phyloP scores from a whole-genome alignment of 2,797 vertebrate species.

The Caiman crocodilus region DNA sequence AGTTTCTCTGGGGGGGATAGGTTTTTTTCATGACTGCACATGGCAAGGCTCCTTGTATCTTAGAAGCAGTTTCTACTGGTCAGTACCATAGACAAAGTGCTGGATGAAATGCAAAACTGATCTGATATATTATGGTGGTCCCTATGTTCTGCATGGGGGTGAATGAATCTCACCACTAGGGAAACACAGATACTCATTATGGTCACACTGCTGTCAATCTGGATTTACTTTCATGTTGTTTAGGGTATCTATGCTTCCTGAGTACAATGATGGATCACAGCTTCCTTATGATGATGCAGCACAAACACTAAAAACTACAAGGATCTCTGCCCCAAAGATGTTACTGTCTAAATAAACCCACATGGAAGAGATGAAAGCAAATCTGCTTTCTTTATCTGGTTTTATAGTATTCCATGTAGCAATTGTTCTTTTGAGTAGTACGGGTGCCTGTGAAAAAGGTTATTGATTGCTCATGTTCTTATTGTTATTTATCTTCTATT shows the following conservation, averaged over 20 bases:
- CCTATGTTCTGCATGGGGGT: neutral
- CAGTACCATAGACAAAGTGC: neutral
- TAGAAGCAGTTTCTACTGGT: neutral
- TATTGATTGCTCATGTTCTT: neutral
- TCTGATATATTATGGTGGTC: neutral
- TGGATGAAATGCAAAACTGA: neutral
- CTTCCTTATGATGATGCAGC: neutral
- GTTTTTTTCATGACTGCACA: neutral
- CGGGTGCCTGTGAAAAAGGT: neutral
- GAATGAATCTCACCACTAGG: neutral
- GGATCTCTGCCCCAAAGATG: neutral
- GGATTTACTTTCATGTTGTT: neutral
- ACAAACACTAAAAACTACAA: neutral
- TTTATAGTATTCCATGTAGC: neutral
- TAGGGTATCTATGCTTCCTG: no score
- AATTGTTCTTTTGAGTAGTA: neutral
- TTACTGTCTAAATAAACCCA: neutral
- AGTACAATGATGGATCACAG: neutral
- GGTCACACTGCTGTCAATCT: neutral
- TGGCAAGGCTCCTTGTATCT: neutral
- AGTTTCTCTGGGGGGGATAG: neutral
- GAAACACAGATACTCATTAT: neutral
- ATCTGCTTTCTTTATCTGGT: neutral
- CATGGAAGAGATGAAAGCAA: neutral
- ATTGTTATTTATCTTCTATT: neutral